Evolutionary conservation across 2,888 invertebrate genomes (phyloP).

Genomic region (Anodontia alba): DNA sequence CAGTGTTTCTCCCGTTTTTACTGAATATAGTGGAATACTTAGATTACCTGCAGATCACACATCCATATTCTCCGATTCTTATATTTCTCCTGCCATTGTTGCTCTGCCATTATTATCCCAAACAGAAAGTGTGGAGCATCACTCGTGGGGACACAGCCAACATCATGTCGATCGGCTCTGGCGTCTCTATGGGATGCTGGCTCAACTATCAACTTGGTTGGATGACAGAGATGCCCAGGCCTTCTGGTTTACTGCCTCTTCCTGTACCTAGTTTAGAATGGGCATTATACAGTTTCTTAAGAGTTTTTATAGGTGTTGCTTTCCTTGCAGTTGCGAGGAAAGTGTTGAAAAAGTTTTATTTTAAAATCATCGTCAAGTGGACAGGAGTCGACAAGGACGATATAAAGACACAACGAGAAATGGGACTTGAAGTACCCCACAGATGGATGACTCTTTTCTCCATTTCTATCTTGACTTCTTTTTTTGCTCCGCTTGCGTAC

Average conservation of each 20-base stretch:
- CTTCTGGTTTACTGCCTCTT: slow-evolving; percentile 89
- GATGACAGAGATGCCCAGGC: slow-evolving; percentile 79
- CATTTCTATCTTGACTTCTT: slow-evolving; percentile 92
- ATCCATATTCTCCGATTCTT: slow-evolving; percentile 88
- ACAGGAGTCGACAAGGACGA: slow-evolving; percentile 89
- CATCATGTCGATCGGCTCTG: slow-evolving; percentile 88
- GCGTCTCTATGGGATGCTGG: slow-evolving; percentile 93
- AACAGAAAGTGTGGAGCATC: slow-evolving; percentile 94
- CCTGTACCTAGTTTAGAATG: slow-evolving; percentile 92
- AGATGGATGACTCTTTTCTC: slow-evolving; percentile 93
- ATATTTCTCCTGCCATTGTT: slow-evolving; percentile 88
- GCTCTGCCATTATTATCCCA: slow-evolving; percentile 92
- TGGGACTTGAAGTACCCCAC: slow-evolving; percentile 90
- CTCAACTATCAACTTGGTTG: slow-evolving; percentile 92
- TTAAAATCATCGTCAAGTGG: slow-evolving; percentile 90
- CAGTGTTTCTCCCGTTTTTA: slow-evolving; percentile 89
- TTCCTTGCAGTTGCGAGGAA: slow-evolving; percentile 90
- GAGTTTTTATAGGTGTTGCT: slow-evolving; percentile 91
- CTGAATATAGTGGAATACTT: slow-evolving; percentile 91
- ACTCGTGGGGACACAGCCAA: slow-evolving; percentile 95
- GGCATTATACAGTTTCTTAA: slow-evolving; percentile 67
- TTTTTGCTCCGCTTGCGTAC: slow-evolving; percentile 92
- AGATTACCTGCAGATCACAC: slow-evolving; percentile 90
- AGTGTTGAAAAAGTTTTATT: slow-evolving; percentile 89
- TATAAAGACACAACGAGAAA: slow-evolving; percentile 86